These are phyloP conservation scores for Caenorhabditis virilis DNA, from an alignment of 2,888 invertebrate genomes.

Conservation along the genomic window DNA sequence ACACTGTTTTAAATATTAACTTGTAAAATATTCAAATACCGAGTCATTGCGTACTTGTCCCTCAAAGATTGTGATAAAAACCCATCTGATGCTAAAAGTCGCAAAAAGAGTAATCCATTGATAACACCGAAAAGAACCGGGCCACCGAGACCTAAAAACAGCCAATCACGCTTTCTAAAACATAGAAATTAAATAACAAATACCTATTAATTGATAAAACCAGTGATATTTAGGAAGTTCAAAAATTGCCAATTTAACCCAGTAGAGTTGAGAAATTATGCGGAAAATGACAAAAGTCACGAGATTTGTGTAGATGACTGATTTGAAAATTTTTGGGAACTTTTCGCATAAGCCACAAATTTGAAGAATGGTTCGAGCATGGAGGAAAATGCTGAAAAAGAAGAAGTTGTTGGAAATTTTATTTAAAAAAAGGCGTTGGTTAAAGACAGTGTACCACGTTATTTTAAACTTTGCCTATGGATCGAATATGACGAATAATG, in stretches of 20 bases:
- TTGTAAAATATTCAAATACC: constrained; percentile 4
- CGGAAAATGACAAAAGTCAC: constrained; percentile 59
- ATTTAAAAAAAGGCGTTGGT: too few species aligned
- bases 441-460: too few species aligned
- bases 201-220: too few species aligned
- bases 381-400: constrained; percentile 59
- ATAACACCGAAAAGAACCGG: constrained; percentile 52
- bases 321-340: constrained; percentile 30
- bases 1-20: too few species aligned
- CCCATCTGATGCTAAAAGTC: constrained; percentile 60
- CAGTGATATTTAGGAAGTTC: constrained; percentile 33
- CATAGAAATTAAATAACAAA: too few species aligned
- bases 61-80: constrained; percentile 36
- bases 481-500: too few species aligned
- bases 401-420: background rate
- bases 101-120: constrained; percentile 56
- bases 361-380: constrained; percentile 59
- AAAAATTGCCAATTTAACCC: constrained; percentile 43
- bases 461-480: too few species aligned
- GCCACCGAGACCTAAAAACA: constrained; percentile 33
- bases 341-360: constrained; percentile 40
- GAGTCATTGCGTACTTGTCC: constrained; percentile 11
- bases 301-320: constrained; percentile 51
- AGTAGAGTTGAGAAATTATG: constrained; percentile 53
- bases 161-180: background rate